Evolutionary conservation across 2,888 invertebrate genomes (phyloP).

Genomic region (Eristalis intricaria): DNA sequence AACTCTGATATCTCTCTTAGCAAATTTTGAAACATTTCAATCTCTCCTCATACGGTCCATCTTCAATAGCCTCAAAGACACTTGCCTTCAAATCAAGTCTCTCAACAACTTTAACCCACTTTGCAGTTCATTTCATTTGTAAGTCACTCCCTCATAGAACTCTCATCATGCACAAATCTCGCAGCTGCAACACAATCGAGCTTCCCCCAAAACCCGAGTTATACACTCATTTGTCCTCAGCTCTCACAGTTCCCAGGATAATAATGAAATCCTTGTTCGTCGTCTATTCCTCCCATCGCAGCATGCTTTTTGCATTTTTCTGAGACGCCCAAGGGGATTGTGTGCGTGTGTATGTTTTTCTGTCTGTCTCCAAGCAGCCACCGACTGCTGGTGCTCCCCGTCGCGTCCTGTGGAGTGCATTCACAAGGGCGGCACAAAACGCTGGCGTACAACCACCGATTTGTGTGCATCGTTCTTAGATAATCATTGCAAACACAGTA

Average conservation of each 20-base stretch:
- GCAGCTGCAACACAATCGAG: background rate
- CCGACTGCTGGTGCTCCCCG: background rate
- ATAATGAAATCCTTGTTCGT: constrained; percentile 51
- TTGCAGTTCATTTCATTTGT: background rate
- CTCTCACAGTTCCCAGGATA: constrained; percentile 34
- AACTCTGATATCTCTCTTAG: background rate
- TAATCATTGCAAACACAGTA: constrained; percentile 47
- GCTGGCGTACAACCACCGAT: constrained; percentile 5
- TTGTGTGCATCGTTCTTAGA: constrained; percentile 58
- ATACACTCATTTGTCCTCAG: constrained; percentile 26
- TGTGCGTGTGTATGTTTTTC: constrained; percentile 2
- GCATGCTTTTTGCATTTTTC: constrained; percentile 40
- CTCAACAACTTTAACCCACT: background rate
- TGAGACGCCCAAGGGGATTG: constrained; percentile 21
- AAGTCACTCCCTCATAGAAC: background rate
- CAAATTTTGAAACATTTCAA: background rate
- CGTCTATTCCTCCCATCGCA: constrained; percentile 7
- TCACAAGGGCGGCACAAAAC: too few relatives aligned
- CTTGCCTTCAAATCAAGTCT: background rate
- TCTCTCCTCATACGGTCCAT: background rate
- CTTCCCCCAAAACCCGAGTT: constrained; percentile 6
- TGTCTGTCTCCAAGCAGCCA: constrained; percentile 5
- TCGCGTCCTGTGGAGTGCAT: too few relatives aligned
- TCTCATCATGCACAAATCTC: background rate
- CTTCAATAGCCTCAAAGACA: background rate